Conservation (phyloP, 2,888 invertebrate genomes). For the Lysandra bellargus region DNA sequence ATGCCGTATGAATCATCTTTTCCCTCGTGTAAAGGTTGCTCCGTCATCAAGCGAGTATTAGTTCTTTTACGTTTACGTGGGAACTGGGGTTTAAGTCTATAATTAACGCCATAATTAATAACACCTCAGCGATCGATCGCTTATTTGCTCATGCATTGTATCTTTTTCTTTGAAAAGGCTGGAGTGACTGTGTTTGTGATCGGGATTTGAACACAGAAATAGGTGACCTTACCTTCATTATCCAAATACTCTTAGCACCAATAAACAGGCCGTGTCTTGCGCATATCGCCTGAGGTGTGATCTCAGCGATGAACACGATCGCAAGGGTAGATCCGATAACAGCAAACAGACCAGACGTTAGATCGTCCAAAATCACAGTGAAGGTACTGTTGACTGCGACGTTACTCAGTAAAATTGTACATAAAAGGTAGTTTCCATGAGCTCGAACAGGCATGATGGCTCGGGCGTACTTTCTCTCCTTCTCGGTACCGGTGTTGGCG, state of each 20-base stretch:
- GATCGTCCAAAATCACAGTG: slow-evolving; percentile 96
- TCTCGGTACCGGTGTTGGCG: slow-evolving; percentile 93
- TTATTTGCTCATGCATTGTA: background rate
- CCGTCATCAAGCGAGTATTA: background rate
- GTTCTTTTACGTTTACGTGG: background rate
- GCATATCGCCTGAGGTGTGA: slow-evolving; percentile 97
- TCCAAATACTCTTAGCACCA: slow-evolving; percentile 96
- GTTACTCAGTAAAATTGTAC: slow-evolving; percentile 89
- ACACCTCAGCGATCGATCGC: background rate
- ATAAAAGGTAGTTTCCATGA: slow-evolving; percentile 95
- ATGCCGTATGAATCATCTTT: background rate
- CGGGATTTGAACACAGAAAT: background rate
- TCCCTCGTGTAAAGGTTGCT: background rate
- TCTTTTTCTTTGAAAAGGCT: background rate
- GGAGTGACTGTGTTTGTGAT: no score
- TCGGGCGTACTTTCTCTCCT: slow-evolving; percentile 90
- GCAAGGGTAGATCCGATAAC: slow-evolving; percentile 94
- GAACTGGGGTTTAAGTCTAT: background rate
- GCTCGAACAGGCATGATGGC: slow-evolving; percentile 95
- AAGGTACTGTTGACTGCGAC: slow-evolving; percentile 98
- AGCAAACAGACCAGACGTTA: slow-evolving; percentile 95
- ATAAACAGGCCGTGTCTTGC: slow-evolving; percentile 96
- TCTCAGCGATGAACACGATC: slow-evolving; percentile 99
- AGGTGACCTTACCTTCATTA: slow-evolving; percentile 85
- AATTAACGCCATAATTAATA: background rate